A percentile compares a stretch with the other conserved stretches of the same genome.
Evolutionary conservation across 2,113 vertebrate species (phyloP).

Genomic region (Paradoxurus hermaphroditus): DNA sequence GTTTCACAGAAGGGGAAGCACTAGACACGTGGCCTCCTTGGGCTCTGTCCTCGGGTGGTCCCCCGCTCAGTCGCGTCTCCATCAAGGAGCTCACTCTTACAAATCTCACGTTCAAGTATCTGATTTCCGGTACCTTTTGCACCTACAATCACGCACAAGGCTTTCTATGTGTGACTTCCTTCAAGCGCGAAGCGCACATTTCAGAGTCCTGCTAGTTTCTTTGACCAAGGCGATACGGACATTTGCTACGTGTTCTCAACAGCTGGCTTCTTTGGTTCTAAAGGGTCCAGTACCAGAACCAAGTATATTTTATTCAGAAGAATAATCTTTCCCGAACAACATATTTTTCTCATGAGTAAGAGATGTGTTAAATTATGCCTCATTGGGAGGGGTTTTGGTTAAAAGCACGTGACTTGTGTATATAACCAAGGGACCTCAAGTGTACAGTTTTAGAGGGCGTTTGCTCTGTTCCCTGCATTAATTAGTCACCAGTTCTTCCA

Average conservation of each 20-base stretch:
- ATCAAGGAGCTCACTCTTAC: not conserved
- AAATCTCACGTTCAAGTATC: conserved; percentile 24
- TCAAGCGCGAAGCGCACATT: not conserved
- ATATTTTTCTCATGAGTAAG: not conserved
- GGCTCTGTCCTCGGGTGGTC: not conserved
- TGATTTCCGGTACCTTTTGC: conserved; percentile 27
- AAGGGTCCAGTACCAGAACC: not conserved
- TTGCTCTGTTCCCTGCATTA: not conserved
- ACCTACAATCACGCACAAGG: not conserved
- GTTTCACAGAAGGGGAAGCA: not conserved
- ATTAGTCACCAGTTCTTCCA: not conserved
- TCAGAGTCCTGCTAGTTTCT: not conserved
- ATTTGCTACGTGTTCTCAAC: not conserved
- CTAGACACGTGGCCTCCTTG: not conserved
- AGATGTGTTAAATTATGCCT: not conserved
- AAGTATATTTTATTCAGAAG: conserved; percentile 53
- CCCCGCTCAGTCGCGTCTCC: conserved; percentile 33
- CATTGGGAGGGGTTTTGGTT: not conserved
- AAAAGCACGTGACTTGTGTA: not conserved
- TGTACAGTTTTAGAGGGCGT: not conserved
- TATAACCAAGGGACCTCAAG: not conserved
- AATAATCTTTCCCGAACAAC: conserved; percentile 29
- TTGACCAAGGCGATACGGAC: not conserved
- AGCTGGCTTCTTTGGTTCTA: conserved; percentile 13
- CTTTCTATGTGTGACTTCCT: conserved; percentile 19